Evolutionary conservation across 1,140 invertebrate genomes (phyloP).

Genomic region (Trichonephila inaurata): DNA sequence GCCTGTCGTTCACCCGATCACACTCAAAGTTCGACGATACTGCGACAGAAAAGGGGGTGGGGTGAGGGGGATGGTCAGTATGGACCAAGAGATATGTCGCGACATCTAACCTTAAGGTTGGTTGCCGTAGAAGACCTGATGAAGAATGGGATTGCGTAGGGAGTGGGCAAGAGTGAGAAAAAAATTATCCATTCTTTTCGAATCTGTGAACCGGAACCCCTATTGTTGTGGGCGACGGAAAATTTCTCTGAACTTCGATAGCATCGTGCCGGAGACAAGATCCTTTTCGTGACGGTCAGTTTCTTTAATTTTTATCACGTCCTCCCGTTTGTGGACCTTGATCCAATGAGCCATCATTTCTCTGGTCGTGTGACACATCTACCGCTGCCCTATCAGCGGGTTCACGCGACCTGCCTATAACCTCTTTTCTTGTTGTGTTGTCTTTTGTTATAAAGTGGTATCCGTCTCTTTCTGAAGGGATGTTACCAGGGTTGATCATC

Average conservation of each 20-base stretch:
- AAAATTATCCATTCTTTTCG: conserved; percentile 67
- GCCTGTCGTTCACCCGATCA: not conserved
- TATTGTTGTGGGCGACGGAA: conserved; percentile 58
- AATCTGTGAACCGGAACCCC: conserved; percentile 54
- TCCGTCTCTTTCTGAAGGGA: no score
- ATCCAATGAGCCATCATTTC: conserved; percentile 31
- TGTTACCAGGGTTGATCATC: no score
- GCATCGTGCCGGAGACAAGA: conserved; percentile 46
- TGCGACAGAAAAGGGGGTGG: not conserved
- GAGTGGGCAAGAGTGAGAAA: not conserved
- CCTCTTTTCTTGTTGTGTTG: no score
- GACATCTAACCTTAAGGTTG: conserved; percentile 20
- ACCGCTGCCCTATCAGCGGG: not conserved
- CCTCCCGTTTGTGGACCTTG: not conserved
- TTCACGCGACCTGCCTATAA: not conserved
- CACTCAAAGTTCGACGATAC: conserved; percentile 5
- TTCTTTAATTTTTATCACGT: conserved; percentile 62
- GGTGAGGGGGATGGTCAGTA: conserved; percentile 1
- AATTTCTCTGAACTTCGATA: conserved; percentile 61
- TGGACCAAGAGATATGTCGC: not conserved
- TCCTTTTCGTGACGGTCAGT: conserved; percentile 46
- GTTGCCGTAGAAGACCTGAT: not conserved
- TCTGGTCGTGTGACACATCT: conserved; percentile 26
- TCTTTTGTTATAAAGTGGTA: no score
- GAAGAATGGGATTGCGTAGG: conserved; percentile 33